These are phyloP conservation scores for Calameuta filiformis DNA, from an alignment of 2,888 invertebrate genomes.

Conservation along the genomic window DNA sequence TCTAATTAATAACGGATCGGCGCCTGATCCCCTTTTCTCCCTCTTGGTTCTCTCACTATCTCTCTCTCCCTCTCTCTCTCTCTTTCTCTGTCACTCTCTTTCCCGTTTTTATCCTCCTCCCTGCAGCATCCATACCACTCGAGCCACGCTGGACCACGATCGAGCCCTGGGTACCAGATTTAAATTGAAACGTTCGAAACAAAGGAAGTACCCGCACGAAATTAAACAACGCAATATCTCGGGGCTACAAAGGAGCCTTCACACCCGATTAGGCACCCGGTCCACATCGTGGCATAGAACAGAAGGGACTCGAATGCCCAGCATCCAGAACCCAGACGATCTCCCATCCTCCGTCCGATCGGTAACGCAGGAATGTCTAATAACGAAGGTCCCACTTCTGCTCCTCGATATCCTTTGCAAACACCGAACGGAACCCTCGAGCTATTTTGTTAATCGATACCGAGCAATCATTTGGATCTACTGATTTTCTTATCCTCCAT, in stretches of 20 bases:
- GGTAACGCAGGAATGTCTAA: conserved; percentile 57
- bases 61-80: conserved; percentile 5
- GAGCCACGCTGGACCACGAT: conserved; percentile 7
- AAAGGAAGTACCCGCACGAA: conserved; percentile 56
- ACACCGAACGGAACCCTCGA: background rate
- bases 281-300: conserved; percentile 15
- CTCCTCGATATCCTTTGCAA: background rate
- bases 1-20: conserved; percentile 64
- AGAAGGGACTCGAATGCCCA: conserved; percentile 9
- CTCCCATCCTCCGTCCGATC: conserved; percentile 18
- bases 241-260: conserved; percentile 59
- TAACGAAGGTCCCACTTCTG: conserved; percentile 43
- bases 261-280: conserved; percentile 59
- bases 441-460: background rate
- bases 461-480: background rate
- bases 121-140: conserved; percentile 13
- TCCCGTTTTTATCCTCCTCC: background rate
- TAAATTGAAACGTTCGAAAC: conserved; percentile 64
- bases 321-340: background rate
- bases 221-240: conserved; percentile 64
- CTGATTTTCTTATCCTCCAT: background rate
- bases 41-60: conserved; percentile 11
- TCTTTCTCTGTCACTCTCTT: background rate
- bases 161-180: conserved; percentile 43
- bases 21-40: conserved; percentile 45